Evolutionary conservation across 2,888 invertebrate species (phyloP), one percentile per base, ranked within the genome.

Genomic region (Diaperis boleti): DNA sequence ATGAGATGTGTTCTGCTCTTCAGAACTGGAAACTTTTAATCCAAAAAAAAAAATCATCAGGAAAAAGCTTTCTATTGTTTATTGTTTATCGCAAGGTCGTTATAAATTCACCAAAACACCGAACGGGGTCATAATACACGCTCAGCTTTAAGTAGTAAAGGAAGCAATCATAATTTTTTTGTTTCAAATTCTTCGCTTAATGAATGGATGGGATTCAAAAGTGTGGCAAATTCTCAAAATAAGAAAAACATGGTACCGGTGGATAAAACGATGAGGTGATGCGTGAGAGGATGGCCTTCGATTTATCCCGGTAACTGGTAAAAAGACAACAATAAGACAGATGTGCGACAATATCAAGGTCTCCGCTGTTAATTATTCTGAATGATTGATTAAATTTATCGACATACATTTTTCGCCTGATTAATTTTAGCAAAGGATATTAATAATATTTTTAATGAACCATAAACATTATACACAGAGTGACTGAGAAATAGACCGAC

Each of bases 271-370:
- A 10, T 54, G 54, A 54, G 57, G 39, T 49, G 62, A 44, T 59
- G 57, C 50, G 52, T 45, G 52, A 63, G 59, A 59, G 59, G 59
- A 26, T 39, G 63, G 45, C 63, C 63, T 63, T 63, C 62, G 47
- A 45, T 63, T 42, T 63, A 59, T 52, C 63, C 63, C 59, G 59
- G 59, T n/a, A n/a, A n/a, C 50, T 62, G 37, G 57, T 49, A 62
- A 62, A 50, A 62, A 62, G 52, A 56, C 29, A 17, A 59, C 41
- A 52, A 47, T 45, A 31, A 35, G 17, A 45, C 41, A 59, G 47
- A 49, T 47, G 41, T 13, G 50, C 50, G 44, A 61, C 61, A 47
- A 49, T 56, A 62, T 62, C 62, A 62, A 62, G 62, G 62, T 56
- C 61, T 15, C 33, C 7, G 15, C 49, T 14, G 26, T 39, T 26